Conservation (phyloP, 2,888 invertebrate species). For the Acanthosepion esculentum region DNA sequence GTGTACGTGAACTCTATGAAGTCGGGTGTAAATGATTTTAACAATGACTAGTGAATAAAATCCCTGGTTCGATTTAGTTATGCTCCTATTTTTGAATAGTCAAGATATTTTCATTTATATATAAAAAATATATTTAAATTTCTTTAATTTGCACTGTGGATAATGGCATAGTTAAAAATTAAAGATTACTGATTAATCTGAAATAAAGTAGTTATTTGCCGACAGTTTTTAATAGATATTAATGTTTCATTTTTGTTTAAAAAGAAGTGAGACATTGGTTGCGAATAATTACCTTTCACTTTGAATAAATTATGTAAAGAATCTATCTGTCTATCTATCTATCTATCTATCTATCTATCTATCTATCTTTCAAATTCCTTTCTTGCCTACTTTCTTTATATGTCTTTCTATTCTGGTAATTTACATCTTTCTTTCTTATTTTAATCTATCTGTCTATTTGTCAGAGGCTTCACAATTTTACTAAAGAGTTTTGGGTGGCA, state of each 20-base stretch:
- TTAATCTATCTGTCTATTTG: slow-evolving; percentile 22
- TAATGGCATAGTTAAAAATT: neutral
- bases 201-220: neutral
- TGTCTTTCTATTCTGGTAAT: neutral
- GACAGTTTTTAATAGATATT: neutral
- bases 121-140: neutral
- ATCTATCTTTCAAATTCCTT: neutral
- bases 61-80: neutral
- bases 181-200: neutral
- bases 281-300: neutral
- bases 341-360: neutral
- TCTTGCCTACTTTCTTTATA: neutral
- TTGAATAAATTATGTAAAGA: neutral
- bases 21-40: neutral
- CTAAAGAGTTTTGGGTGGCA: slow-evolving; percentile 33
- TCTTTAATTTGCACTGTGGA: neutral
- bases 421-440: slow-evolving; percentile 5
- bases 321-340: neutral
- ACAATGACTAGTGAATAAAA: neutral
- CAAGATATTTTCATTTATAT: neutral
- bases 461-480: slow-evolving; percentile 20
- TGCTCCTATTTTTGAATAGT: neutral
- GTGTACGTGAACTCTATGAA: neutral
- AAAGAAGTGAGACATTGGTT: neutral
- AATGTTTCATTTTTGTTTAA: slow-evolving; percentile 1